Evolutionary conservation across 2,113 vertebrate species (phyloP).

Genomic region (Neotoma lepida): DNA sequence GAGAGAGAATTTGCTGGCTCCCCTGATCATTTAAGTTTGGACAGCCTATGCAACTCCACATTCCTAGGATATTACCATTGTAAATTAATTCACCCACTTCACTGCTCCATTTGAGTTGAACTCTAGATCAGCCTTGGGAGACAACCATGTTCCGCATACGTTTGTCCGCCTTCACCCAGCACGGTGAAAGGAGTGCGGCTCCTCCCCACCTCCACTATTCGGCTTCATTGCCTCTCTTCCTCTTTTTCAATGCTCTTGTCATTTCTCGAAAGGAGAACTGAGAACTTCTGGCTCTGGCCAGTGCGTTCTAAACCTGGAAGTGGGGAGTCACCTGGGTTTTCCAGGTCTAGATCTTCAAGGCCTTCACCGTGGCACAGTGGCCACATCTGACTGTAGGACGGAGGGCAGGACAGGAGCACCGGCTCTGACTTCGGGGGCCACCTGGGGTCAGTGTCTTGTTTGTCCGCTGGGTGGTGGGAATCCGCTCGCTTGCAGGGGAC

Average conservation of each 20-base stretch:
- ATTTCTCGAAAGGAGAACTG: slow-evolving; percentile 70
- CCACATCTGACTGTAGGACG: neutral
- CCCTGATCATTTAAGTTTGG: neutral
- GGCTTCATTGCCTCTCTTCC: slow-evolving; percentile 57
- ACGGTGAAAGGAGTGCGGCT: neutral
- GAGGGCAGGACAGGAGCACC: neutral
- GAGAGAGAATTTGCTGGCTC: neutral
- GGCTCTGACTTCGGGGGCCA: neutral
- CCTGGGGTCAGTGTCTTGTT: neutral
- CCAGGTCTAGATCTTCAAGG: neutral
- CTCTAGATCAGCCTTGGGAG: neutral
- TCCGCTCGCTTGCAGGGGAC: slow-evolving; percentile 61
- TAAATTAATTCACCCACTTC: neutral
- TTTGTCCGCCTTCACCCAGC: neutral
- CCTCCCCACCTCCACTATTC: neutral
- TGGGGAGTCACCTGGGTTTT: slow-evolving; percentile 30
- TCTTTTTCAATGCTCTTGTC: slow-evolving; percentile 66
- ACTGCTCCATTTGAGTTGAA: neutral
- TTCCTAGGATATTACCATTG: neutral
- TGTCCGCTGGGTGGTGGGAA: neutral
- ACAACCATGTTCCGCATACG: neutral
- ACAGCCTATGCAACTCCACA: neutral
- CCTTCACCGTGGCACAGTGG: neutral
- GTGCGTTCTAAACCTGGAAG: neutral
- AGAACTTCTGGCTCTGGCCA: slow-evolving; percentile 42